These are phyloP conservation scores for Lithophane ornitopus DNA, from an alignment of 2,888 invertebrate species.

Conservation along the genomic window DNA sequence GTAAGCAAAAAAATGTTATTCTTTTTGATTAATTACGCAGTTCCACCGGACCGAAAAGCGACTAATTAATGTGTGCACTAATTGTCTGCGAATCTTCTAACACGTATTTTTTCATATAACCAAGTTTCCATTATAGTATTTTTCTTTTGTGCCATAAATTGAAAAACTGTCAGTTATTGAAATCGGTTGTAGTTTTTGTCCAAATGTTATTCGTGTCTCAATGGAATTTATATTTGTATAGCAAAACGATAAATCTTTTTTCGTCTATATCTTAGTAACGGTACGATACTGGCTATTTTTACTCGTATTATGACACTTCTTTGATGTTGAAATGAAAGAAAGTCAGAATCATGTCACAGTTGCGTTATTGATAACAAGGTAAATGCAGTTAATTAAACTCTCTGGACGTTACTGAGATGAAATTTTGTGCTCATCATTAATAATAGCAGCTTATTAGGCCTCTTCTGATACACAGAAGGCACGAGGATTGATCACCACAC, in stretches of 20 bases:
- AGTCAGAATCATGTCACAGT: constrained; percentile 12
- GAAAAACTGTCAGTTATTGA: constrained; percentile 55
- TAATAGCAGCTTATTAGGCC: too few species aligned
- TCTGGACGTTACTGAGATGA: neutral
- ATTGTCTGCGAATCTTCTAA: constrained; percentile 36
- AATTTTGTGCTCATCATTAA: neutral
- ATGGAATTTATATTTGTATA: constrained; percentile 54
- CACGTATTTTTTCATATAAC: constrained; percentile 13
- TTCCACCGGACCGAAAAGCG: constrained; percentile 36
- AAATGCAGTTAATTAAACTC: constrained; percentile 16
- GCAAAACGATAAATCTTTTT: constrained; percentile 43
- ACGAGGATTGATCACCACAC: too few species aligned
- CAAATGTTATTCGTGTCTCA: constrained; percentile 36
- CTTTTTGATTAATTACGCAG: constrained; percentile 18
- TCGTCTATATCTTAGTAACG: constrained; percentile 42
- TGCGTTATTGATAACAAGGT: neutral
- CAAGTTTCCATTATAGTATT: constrained; percentile 22
- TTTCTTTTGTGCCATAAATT: constrained; percentile 28
- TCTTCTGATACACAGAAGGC: too few species aligned
- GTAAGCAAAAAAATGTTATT: neutral
- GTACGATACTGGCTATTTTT: constrained; percentile 39
- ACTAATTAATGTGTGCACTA: constrained; percentile 31
- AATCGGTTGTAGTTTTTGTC: constrained; percentile 52
- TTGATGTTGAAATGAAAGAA: constrained; percentile 39
- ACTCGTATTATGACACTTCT: constrained; percentile 36